A percentile compares a stretch with the other conserved stretches of the same genome.
phyloP scores from a whole-genome alignment of 2,797 vertebrate genomes.

The Oreochromis mossambicus region DNA sequence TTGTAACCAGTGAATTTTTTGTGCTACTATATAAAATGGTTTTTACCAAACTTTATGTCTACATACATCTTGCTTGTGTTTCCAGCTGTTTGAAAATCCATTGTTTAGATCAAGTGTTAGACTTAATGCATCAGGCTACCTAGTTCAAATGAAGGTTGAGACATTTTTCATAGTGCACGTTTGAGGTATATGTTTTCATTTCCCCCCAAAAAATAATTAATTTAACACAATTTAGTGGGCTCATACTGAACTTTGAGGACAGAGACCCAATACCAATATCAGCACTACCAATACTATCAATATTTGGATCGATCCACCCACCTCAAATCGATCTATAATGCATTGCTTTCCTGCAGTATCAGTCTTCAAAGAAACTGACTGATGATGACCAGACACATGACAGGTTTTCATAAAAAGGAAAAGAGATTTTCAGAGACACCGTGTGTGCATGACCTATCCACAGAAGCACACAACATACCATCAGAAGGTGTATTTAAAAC shows the following conservation, averaged over 20 bases:
- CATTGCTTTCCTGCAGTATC: background rate
- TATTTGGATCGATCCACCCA: background rate
- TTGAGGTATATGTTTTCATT: background rate
- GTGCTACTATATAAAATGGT: background rate
- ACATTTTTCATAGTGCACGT: background rate
- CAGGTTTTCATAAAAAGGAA: background rate
- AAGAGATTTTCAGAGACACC: background rate
- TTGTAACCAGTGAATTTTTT: background rate
- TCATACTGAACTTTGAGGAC: background rate
- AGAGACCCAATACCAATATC: background rate
- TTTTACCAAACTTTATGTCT: background rate
- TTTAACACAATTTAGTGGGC: background rate
- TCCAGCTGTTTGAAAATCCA: background rate
- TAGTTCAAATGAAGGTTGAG: background rate
- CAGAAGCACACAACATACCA: background rate
- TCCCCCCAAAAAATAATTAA: background rate
- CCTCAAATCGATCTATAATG: background rate
- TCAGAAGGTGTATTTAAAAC: background rate
- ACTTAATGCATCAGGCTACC: background rate
- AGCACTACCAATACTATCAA: background rate
- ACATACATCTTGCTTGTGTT: background rate
- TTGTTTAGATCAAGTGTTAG: background rate
- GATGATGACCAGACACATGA: background rate
- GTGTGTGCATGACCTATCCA: background rate
- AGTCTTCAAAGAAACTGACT: background rate